Conservation (phyloP, 2,888 invertebrate species). For the Shargacucullia verbasci region DNA sequence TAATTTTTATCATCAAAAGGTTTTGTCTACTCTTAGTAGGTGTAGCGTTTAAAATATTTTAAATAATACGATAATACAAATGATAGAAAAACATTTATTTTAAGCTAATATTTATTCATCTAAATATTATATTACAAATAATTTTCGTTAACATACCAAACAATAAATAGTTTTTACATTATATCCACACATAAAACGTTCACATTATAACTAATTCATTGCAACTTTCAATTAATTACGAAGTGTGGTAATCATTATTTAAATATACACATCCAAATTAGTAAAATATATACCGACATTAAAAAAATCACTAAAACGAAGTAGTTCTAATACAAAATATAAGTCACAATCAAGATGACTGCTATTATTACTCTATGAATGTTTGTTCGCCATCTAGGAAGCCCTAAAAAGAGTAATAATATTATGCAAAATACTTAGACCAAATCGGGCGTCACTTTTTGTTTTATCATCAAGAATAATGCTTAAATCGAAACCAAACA, state of each 20-base stretch:
- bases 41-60: too few species aligned
- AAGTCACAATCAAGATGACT: too few species aligned
- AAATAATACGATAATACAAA: slow-evolving; percentile 1
- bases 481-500: too few species aligned
- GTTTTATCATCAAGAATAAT: too few species aligned
- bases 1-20: too few species aligned
- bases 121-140: slow-evolving; percentile 22
- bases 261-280: slow-evolving; percentile 1
- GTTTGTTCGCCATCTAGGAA: too few species aligned
- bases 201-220: neutral
- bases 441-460: too few species aligned
- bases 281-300: neutral
- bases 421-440: too few species aligned
- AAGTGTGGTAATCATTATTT: neutral
- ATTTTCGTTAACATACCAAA: slow-evolving; percentile 25
- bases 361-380: too few species aligned
- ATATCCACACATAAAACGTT: neutral
- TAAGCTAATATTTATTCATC: slow-evolving; percentile 12
- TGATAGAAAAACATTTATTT: slow-evolving; percentile 42
- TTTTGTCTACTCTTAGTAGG: too few species aligned
- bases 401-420: too few species aligned
- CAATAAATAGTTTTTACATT: slow-evolving; percentile 16
- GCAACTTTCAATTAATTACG: neutral
- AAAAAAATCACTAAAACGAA: neutral
- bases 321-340: neutral